phyloP scores from a whole-genome alignment of 2,797 vertebrate genomes.

The Poeciliopsis presidionis region DNA sequence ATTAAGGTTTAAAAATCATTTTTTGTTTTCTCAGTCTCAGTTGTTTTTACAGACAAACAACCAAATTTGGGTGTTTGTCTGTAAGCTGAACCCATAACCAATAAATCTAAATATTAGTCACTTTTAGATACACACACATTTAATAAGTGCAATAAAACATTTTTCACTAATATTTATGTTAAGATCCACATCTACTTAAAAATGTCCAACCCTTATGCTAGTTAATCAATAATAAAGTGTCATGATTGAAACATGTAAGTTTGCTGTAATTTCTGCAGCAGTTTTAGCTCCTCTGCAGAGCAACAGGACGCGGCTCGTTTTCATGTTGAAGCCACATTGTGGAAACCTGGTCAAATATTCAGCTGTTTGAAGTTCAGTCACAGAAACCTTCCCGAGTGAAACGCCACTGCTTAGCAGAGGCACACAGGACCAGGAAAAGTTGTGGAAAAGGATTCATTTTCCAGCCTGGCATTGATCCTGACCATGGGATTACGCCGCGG shows the following conservation, averaged over 20 bases:
- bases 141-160: background rate
- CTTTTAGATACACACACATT: no score
- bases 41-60: no score
- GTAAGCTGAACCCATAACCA: background rate
- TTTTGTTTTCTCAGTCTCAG: background rate
- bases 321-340: conserved; percentile 23
- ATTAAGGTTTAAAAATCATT: background rate
- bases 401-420: conserved; percentile 30
- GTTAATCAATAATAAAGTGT: background rate
- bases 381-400: conserved; percentile 27
- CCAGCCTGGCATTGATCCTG: conserved; percentile 53
- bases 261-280: background rate
- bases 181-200: background rate
- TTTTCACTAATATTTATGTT: background rate
- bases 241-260: background rate
- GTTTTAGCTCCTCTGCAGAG: conserved; percentile 3
- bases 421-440: conserved; percentile 39
- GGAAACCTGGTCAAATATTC: conserved; percentile 36
- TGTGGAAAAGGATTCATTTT: conserved; percentile 58
- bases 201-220: background rate
- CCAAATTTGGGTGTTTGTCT: background rate
- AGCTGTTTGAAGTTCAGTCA: conserved; percentile 44
- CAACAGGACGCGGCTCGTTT: background rate
- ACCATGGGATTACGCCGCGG: conserved; percentile 46
- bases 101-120: background rate